Evolutionary conservation across 1,140 invertebrate genomes (phyloP).

Genomic region (Cheumatopsyche charites): DNA sequence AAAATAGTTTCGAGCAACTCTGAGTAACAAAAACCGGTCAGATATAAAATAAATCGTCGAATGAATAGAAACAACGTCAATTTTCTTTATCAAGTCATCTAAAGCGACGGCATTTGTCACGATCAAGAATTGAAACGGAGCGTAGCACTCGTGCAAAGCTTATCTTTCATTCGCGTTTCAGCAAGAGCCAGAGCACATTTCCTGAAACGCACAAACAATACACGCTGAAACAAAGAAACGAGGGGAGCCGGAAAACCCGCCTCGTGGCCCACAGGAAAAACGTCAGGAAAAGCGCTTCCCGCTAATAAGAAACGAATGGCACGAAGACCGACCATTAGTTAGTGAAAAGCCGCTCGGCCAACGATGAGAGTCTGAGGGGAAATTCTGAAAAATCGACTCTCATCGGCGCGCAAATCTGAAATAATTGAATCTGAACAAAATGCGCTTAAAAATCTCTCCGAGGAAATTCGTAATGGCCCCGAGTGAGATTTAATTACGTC

Average conservation of each 20-base stretch:
- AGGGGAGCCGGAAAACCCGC: background rate
- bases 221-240: constrained; percentile 25
- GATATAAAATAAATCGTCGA: too few relatives aligned
- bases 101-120: background rate
- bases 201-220: constrained; percentile 34
- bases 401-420: background rate
- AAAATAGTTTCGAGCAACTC: too few relatives aligned
- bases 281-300: constrained; percentile 24
- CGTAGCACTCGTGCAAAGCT: too few relatives aligned
- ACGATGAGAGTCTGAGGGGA: background rate
- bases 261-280: constrained; percentile 15
- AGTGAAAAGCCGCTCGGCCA: background rate
- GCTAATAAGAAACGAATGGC: constrained; percentile 38
- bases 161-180: too few relatives aligned
- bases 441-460: background rate
- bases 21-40: too few relatives aligned
- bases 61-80: background rate
- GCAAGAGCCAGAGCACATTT: constrained; percentile 7
- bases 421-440: background rate
- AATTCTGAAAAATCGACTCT: background rate
- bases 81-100: background rate
- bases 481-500: too few relatives aligned
- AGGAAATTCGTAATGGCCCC: background rate
- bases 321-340: constrained; percentile 31
- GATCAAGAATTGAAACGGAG: too few relatives aligned